phyloP scores from a whole-genome alignment of 2,797 vertebrate genomes.

The Notoglanidium macrostoma region DNA sequence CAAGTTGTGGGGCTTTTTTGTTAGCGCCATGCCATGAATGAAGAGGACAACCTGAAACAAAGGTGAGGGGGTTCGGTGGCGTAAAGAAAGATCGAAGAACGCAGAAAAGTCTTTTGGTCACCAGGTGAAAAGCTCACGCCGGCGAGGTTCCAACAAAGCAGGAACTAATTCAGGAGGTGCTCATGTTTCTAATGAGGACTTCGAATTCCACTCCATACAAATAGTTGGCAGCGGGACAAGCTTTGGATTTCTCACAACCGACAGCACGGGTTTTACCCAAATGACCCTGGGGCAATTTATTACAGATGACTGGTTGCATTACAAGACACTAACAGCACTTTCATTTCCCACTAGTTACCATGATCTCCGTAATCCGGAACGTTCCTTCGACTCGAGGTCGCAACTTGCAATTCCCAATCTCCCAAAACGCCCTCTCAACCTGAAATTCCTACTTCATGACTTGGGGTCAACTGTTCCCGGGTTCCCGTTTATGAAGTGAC shows the following conservation, averaged over 20 bases:
- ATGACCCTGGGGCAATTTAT: not conserved
- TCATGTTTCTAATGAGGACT: slow-evolving; percentile 12
- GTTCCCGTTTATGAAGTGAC: not conserved
- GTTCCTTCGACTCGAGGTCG: not conserved
- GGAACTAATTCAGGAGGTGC: slow-evolving; percentile 25
- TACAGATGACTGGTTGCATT: not conserved
- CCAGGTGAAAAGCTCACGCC: not conserved
- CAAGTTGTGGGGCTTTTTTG: slow-evolving; percentile 8
- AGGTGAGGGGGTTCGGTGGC: not conserved
- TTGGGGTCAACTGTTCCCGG: not conserved
- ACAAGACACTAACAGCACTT: not conserved
- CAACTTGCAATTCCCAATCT: not conserved
- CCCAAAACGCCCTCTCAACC: no score
- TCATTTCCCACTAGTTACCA: not conserved
- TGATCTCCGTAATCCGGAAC: not conserved
- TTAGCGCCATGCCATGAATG: slow-evolving; percentile 6
- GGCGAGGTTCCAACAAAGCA: slow-evolving; percentile 8
- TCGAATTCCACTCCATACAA: slow-evolving; percentile 17
- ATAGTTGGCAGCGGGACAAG: not conserved
- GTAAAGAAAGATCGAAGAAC: not conserved
- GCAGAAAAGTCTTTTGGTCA: not conserved
- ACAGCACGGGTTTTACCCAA: not conserved
- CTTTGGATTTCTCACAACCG: slow-evolving; percentile 4
- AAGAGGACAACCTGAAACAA: not conserved
- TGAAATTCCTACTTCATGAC: not conserved